These are phyloP conservation scores for Pemphredon lugubris DNA, from an alignment of 2,888 invertebrate genomes.

Conservation along the genomic window DNA sequence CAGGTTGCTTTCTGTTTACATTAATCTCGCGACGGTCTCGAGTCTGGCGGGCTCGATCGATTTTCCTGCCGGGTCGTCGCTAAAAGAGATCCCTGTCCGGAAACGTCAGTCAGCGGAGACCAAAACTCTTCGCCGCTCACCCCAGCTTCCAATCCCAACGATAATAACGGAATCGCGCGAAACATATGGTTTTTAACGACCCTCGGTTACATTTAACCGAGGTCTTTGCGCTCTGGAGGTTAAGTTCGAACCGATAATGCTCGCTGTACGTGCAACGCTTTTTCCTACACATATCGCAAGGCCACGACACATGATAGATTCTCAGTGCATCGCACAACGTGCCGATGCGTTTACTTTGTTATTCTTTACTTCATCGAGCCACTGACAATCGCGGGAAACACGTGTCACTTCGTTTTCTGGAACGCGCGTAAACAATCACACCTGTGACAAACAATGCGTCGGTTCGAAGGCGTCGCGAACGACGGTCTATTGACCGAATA, in stretches of 20 bases:
- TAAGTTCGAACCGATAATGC: constrained; percentile 45
- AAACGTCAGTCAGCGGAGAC: no score
- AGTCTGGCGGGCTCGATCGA: constrained; percentile 37
- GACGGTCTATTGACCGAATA: no score
- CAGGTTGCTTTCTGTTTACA: not conserved
- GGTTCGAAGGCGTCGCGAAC: no score
- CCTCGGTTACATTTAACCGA: constrained; percentile 20
- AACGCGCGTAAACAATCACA: not conserved
- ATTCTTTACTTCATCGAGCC: no score
- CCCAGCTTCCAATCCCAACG: no score
- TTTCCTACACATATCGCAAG: not conserved
- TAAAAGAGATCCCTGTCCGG: not conserved
- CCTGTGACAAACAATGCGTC: not conserved
- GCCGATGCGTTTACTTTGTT: not conserved
- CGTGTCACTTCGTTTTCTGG: no score
- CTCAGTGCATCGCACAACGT: not conserved
- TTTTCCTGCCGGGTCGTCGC: constrained; percentile 30
- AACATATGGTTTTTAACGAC: constrained; percentile 47
- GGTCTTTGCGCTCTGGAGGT: constrained; percentile 54
- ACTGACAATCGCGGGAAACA: no score
- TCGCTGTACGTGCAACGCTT: not conserved
- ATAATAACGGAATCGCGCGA: constrained; percentile 2
- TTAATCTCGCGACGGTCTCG: not conserved
- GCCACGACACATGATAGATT: not conserved
- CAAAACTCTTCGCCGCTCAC: no score